These are phyloP conservation scores for Lophius piscatorius DNA, from an alignment of 2,113 vertebrate species.

Conservation along the genomic window DNA sequence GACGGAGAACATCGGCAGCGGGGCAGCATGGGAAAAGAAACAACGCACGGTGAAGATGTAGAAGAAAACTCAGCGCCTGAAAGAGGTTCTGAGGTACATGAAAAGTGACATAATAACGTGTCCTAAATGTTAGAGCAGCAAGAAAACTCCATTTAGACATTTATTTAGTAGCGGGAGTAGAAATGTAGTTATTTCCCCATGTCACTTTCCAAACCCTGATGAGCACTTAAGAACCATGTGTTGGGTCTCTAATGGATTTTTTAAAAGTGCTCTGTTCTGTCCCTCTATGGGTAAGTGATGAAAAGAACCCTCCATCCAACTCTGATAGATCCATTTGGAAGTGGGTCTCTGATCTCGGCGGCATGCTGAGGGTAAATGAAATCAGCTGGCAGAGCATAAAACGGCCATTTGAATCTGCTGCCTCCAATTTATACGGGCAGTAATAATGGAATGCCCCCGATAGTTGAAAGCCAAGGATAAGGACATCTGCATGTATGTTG, in stretches of 20 bases:
- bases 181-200: constrained; percentile 74
- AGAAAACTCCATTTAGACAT: constrained; percentile 58
- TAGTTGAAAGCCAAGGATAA: constrained; percentile 57
- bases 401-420: constrained; percentile 59
- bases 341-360: constrained; percentile 37
- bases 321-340: constrained; percentile 75
- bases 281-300: constrained; percentile 75
- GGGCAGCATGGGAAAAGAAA: constrained; percentile 4
- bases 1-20: constrained; percentile 8
- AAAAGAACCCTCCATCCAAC: constrained; percentile 19
- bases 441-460: constrained; percentile 66
- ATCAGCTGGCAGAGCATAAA: constrained; percentile 65
- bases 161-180: constrained; percentile 67
- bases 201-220: constrained; percentile 65
- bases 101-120: constrained; percentile 25
- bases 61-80: constrained; percentile 7
- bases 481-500: constrained; percentile 54
- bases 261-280: constrained; percentile 73
- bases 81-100: constrained; percentile 6
- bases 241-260: constrained; percentile 75
- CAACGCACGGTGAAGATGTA: not conserved
- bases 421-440: constrained; percentile 68
- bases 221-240: constrained; percentile 72
- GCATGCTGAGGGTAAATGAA: constrained; percentile 71
- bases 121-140: constrained; percentile 42